Evolutionary conservation across 1,140 invertebrate species (phyloP).

Genomic region (Diabrotica undecimpunctata): DNA sequence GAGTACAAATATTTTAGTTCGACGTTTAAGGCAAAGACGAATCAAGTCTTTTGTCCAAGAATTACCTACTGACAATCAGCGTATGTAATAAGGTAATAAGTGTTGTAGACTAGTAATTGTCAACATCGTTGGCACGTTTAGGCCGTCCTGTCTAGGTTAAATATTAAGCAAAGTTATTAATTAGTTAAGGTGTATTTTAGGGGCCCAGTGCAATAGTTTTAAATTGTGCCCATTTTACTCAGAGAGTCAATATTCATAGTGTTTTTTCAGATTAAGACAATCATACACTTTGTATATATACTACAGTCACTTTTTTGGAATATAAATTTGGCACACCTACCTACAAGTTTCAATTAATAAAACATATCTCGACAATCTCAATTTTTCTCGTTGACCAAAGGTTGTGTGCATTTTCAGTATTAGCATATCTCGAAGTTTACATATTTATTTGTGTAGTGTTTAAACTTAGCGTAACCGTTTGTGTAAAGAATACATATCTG

Average conservation of each 20-base stretch:
- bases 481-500: conserved; percentile 31
- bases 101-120: conserved; percentile 15
- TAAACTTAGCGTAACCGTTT: conserved; percentile 10
- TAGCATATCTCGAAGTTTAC: conserved; percentile 8
- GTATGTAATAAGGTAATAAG: conserved; percentile 21
- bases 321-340: conserved; percentile 23
- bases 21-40: conserved; percentile 46
- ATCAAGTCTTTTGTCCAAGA: conserved; percentile 47
- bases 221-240: conserved; percentile 9
- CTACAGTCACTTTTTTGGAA: conserved; percentile 3
- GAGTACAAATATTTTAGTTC: conserved; percentile 28
- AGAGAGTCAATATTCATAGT: conserved; percentile 18
- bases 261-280: conserved; percentile 12
- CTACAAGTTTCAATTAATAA: conserved; percentile 41
- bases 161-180: conserved; percentile 4
- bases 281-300: conserved; percentile 18
- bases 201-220: conserved; percentile 22
- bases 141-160: conserved; percentile 24
- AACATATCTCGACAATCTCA: conserved; percentile 34
- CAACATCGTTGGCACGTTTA: conserved; percentile 23
- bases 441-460: conserved; percentile 7
- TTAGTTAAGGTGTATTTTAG: neutral
- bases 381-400: conserved; percentile 12
- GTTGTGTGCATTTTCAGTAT: conserved; percentile 32
- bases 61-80: conserved; percentile 46